Conservation (phyloP, 2,113 vertebrate genomes). For the Ophiodon elongatus region DNA sequence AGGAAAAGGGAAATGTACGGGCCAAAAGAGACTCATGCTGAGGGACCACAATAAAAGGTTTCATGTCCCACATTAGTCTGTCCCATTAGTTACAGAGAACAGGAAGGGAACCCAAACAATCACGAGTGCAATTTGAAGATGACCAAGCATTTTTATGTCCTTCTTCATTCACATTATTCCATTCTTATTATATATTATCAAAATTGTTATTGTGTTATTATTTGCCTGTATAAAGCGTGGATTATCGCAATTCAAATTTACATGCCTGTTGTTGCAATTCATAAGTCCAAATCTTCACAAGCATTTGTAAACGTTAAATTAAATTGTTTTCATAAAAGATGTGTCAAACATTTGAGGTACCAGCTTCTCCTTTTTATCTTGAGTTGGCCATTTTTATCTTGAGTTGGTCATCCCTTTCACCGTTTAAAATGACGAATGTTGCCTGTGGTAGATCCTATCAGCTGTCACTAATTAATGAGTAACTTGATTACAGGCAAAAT, state of each 20-base stretch:
- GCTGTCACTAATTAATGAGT: neutral
- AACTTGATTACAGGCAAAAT: neutral
- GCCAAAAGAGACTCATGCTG: slow-evolving; percentile 16
- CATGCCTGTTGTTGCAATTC: neutral
- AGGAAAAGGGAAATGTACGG: slow-evolving; percentile 35
- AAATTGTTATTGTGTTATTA: neutral
- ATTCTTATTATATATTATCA: neutral
- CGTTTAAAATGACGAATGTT: neutral
- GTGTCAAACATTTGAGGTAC: neutral
- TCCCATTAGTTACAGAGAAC: slow-evolving; percentile 1
- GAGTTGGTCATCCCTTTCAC: neutral
- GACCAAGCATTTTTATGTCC: neutral
- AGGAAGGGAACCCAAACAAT: slow-evolving; percentile 16
- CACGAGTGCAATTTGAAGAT: neutral
- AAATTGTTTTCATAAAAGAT: neutral
- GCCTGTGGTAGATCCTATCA: neutral
- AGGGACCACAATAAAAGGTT: slow-evolving; percentile 36
- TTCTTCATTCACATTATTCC: neutral
- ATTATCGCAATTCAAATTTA: neutral
- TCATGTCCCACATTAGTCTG: slow-evolving; percentile 19
- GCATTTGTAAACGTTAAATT: neutral
- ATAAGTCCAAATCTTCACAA: neutral
- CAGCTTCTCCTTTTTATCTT: neutral
- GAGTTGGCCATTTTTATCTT: neutral
- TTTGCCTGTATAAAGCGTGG: neutral